phyloP scores from a whole-genome alignment of 37 sponge, comb jelly and placozoan genomes.

The Aplysina aerophoba region DNA sequence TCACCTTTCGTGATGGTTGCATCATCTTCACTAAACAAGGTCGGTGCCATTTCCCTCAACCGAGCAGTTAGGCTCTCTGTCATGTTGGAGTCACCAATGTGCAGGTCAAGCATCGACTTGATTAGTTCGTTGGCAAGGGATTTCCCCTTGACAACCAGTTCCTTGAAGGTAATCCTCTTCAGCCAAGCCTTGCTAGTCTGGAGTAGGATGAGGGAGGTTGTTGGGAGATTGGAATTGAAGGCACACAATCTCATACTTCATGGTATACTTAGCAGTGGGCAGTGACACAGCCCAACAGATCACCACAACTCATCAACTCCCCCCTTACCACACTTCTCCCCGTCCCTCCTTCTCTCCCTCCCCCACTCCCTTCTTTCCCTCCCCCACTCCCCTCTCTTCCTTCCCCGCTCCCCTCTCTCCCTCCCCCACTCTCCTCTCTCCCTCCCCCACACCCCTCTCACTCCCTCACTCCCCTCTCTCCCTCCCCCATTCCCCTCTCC shows the following conservation, averaged over 20 bases:
- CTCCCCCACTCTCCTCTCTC: no score
- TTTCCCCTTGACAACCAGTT: constrained; percentile 48
- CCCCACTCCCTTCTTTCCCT: no score
- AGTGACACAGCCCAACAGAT: no score
- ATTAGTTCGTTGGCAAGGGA: constrained; percentile 71
- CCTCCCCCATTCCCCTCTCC: no score
- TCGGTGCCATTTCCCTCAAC: constrained; percentile 65
- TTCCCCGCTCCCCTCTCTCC: no score
- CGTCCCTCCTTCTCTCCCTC: no score
- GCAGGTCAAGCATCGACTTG: constrained; percentile 59
- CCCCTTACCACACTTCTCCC: no score
- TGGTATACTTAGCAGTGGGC: no score
- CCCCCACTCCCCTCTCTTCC: no score
- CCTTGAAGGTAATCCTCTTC: constrained; percentile 29
- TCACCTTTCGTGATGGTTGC: constrained; percentile 71
- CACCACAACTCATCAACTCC: no score
- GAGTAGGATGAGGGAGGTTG: not conserved
- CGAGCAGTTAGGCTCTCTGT: constrained; percentile 77
- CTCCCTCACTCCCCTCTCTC: no score
- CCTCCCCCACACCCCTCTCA: no score
- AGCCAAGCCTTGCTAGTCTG: constrained; percentile 39
- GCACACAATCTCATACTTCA: not conserved
- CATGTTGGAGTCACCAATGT: constrained; percentile 70
- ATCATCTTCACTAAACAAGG: constrained; percentile 78
- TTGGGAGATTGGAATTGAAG: not conserved